Conservation (phyloP, 2,113 vertebrate genomes). For the Tonatia bakeri region DNA sequence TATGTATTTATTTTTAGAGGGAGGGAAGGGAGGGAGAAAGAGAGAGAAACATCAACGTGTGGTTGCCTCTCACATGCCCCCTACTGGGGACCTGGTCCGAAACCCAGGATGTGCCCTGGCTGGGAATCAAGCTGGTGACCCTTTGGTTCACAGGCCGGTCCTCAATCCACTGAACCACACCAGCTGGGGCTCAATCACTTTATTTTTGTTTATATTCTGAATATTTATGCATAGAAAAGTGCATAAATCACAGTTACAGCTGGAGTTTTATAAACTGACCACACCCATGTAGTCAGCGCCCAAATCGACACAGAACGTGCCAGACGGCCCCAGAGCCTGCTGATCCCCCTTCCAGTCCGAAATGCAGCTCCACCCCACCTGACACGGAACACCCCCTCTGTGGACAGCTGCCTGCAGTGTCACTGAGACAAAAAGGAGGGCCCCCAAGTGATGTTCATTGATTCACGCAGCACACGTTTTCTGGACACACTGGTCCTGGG, state of each 20-base stretch:
- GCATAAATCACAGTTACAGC: neutral
- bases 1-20: neutral
- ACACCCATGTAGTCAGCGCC: neutral
- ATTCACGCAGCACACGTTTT: neutral
- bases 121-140: neutral
- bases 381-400: neutral
- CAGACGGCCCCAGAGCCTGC: fast-evolving
- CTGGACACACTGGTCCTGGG: neutral
- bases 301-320: neutral
- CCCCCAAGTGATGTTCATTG: neutral
- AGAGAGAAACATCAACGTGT: neutral
- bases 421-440: neutral
- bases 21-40: neutral
- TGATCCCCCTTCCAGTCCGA: too few species aligned
- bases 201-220: neutral
- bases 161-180: neutral
- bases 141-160: fast-evolving
- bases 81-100: too few species aligned
- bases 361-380: too few species aligned
- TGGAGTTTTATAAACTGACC: neutral
- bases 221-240: neutral
- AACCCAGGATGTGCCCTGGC: neutral
- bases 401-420: neutral
- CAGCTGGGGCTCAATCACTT: neutral
- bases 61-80: too few species aligned